phyloP scores from a whole-genome alignment of 2,888 invertebrate species.

The Drosophila lutescens region DNA sequence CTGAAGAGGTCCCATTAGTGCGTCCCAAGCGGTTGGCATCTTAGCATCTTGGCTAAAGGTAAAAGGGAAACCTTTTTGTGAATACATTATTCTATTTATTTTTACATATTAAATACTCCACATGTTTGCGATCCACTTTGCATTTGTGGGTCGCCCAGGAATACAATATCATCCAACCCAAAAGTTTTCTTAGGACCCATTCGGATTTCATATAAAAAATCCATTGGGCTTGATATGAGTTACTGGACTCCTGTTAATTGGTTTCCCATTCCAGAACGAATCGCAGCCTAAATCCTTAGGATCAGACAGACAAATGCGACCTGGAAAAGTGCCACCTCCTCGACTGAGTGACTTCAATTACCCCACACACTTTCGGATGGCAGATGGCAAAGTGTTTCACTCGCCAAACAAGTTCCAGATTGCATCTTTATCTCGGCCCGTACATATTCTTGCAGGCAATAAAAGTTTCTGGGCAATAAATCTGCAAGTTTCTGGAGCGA shows the following conservation, averaged over 20 bases:
- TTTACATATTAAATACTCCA: neutral
- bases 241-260: neutral
- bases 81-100: slow-evolving; percentile 28
- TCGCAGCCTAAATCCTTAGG: neutral
- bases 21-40: slow-evolving; percentile 30
- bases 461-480: slow-evolving; percentile 78
- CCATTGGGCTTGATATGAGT: too few species aligned
- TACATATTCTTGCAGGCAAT: slow-evolving; percentile 78
- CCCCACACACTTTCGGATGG: slow-evolving; percentile 43
- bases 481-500: slow-evolving; percentile 78
- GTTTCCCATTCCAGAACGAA: neutral
- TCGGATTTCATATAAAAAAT: neutral
- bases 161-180: neutral
- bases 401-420: slow-evolving; percentile 72
- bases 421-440: slow-evolving; percentile 70
- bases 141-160: slow-evolving; percentile 2
- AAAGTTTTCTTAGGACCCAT: neutral
- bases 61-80: slow-evolving; percentile 18
- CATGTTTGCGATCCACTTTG: slow-evolving; percentile 4
- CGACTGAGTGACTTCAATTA: slow-evolving; percentile 55
- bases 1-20: slow-evolving; percentile 33
- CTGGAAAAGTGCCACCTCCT: slow-evolving; percentile 39
- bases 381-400: slow-evolving; percentile 62
- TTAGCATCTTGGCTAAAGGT: slow-evolving; percentile 12
- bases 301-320: slow-evolving; percentile 22